Evolutionary conservation across 1,140 invertebrate genomes (phyloP), one percentile per base, ranked within the genome.

Genomic region (Gerris buenoi): DNA sequence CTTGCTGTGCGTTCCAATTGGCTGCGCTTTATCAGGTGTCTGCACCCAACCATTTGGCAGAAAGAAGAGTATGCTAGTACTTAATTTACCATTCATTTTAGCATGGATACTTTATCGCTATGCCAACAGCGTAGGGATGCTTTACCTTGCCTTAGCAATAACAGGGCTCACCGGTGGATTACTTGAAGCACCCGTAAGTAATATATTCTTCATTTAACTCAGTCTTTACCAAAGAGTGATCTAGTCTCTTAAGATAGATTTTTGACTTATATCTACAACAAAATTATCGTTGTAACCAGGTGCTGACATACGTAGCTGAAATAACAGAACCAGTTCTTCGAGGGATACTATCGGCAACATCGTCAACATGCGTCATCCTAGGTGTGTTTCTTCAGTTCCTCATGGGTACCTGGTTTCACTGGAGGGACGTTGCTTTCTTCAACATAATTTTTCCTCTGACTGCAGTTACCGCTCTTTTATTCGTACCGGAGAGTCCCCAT

Each of bases 241-340:
- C n/a, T n/a, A n/a, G n/a, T n/a, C n/a, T n/a, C n/a, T n/a, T n/a
- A n/a, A n/a, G n/a, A n/a, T n/a, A n/a, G n/a, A n/a, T n/a, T n/a
- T n/a, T n/a, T n/a, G n/a, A n/a, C n/a, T n/a, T n/a, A n/a, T n/a
- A n/a, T n/a, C n/a, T n/a, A n/a, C n/a, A n/a, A n/a, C n/a, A n/a
- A n/a, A 10, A 26, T 57, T 27, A 3, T 68, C n/a, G n/a, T n/a
- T n/a, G n/a, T n/a, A 74, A 76, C 25, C 73, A 87, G 85, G 84
- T 86, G 63, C 76, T 90, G 70, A 90, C 88, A 0, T 90, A 90
- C 74, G 87, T 90, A 13, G 87, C 88, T 1, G 89, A 90, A 76
- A 83, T 90, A 10, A 88, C 88, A 1, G 84, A 89, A 71, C 88
- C 89, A 0, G 83, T 88, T 72, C 76, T 89, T 15, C 81, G 88